Conservation (phyloP, 2,797 vertebrate species). For the Poecilia wingei region DNA sequence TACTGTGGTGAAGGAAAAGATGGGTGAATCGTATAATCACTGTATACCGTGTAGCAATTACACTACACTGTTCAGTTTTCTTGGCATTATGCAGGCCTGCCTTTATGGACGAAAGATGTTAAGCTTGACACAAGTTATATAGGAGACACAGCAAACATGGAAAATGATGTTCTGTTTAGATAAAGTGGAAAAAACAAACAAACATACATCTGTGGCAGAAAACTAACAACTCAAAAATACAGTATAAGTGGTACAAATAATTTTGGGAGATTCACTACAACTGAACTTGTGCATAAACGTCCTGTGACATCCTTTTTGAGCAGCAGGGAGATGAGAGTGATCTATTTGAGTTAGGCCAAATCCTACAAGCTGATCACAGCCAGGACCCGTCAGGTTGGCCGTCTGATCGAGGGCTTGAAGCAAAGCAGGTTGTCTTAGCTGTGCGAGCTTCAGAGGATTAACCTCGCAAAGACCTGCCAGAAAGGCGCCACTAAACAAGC, state of each 20-base stretch:
- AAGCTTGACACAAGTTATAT: background rate
- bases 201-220: background rate
- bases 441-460: conserved; percentile 56
- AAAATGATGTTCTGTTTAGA: background rate
- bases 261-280: background rate
- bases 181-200: background rate
- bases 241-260: background rate
- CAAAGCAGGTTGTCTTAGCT: conserved; percentile 46
- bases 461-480: conserved; percentile 17
- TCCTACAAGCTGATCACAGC: conserved; percentile 34
- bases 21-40: background rate
- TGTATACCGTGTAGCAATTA: background rate
- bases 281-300: background rate
- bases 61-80: background rate
- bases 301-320: conserved; percentile 6
- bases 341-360: conserved; percentile 25
- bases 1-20: background rate
- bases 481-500: conserved; percentile 28
- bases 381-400: conserved; percentile 21
- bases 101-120: background rate
- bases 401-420: conserved; percentile 32
- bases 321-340: conserved; percentile 11
- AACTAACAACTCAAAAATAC: background rate
- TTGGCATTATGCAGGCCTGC: background rate
- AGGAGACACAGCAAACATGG: background rate